These are phyloP conservation scores for Toxostoma redivivum DNA, from an alignment of 2,113 vertebrate genomes.

Conservation along the genomic window DNA sequence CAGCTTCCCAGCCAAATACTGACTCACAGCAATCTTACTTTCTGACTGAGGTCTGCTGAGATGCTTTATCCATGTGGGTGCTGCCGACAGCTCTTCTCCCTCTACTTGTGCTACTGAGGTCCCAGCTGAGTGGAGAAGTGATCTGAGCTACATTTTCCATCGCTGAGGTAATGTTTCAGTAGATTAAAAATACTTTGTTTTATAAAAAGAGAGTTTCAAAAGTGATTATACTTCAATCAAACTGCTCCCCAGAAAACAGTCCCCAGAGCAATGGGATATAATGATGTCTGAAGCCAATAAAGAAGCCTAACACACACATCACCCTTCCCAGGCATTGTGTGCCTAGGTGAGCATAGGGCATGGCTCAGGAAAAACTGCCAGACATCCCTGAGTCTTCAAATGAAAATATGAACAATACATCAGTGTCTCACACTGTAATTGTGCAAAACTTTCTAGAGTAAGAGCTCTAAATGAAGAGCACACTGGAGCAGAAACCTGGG, in stretches of 20 bases:
- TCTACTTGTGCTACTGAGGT: fast-evolving
- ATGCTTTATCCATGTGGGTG: background rate
- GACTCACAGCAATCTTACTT: background rate
- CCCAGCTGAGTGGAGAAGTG: fast-evolving
- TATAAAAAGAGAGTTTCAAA: background rate
- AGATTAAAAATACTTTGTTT: background rate
- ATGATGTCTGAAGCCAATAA: background rate
- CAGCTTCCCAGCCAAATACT: background rate
- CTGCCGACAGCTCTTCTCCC: background rate
- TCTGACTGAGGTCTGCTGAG: background rate
- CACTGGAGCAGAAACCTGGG: background rate
- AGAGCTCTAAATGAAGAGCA: background rate
- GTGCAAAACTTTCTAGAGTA: background rate
- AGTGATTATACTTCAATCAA: background rate
- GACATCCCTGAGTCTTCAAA: background rate
- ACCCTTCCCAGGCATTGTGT: background rate
- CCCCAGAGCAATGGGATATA: background rate
- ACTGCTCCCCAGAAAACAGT: fast-evolving
- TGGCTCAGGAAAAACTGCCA: background rate
- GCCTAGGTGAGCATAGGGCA: background rate
- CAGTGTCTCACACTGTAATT: background rate
- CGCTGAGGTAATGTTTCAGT: background rate
- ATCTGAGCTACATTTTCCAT: background rate
- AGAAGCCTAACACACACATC: background rate
- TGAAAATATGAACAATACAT: background rate